Evolutionary conservation across 2,888 invertebrate species (phyloP).

Genomic region (Zygogramma bicolorata): DNA sequence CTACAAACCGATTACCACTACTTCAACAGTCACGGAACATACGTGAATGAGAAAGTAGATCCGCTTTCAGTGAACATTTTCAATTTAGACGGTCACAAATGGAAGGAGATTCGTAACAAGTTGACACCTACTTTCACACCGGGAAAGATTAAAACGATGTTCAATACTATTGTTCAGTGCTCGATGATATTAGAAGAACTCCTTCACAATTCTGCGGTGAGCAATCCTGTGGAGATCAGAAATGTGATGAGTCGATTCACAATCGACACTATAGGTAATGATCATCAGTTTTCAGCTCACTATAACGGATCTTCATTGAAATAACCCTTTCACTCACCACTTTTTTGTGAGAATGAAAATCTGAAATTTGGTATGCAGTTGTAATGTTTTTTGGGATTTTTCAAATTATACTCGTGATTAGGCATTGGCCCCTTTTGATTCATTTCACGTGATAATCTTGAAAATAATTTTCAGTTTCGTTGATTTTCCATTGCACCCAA

Average conservation of each 20-base stretch:
- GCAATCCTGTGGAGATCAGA: constrained; percentile 19
- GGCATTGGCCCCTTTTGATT: no score
- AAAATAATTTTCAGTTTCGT: no score
- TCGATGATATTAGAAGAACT: background rate
- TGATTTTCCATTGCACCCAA: no score
- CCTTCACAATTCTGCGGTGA: background rate
- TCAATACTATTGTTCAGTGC: constrained; percentile 48
- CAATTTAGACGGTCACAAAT: constrained; percentile 69
- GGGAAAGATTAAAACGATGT: constrained; percentile 65
- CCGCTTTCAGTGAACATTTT: constrained; percentile 72
- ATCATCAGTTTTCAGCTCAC: background rate
- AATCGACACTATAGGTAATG: constrained; percentile 23
- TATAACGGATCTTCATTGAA: background rate
- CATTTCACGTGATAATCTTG: no score
- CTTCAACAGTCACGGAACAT: constrained; percentile 57
- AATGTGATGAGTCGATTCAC: constrained; percentile 21
- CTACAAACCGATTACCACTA: constrained; percentile 57
- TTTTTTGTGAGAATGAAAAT: no score
- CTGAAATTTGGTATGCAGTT: no score
- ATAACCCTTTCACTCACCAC: no score
- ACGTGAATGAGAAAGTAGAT: constrained; percentile 58
- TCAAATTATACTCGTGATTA: no score
- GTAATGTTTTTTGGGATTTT: no score
- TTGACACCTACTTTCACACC: constrained; percentile 54
- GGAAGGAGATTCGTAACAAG: constrained; percentile 69